Evolutionary conservation across 2,888 invertebrate genomes (phyloP).

Genomic region (Mythimna impura): DNA sequence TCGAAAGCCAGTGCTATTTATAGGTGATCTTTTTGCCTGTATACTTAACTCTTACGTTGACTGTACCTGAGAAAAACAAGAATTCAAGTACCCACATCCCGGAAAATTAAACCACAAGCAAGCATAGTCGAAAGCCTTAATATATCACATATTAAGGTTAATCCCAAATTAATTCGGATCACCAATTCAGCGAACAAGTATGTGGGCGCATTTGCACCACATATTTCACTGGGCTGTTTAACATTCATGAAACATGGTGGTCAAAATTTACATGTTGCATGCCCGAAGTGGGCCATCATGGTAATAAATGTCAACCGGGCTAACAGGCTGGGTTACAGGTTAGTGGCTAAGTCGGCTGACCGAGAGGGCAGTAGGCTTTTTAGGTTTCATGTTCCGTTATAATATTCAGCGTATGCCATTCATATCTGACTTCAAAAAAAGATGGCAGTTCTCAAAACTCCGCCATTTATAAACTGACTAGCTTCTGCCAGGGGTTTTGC

Average conservation of each 20-base stretch:
- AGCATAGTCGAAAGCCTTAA: neutral
- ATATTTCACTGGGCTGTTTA: slow-evolving; percentile 59
- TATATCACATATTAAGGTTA: slow-evolving; percentile 6
- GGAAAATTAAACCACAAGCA: neutral
- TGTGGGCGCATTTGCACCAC: slow-evolving; percentile 43
- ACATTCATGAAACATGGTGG: slow-evolving; percentile 68
- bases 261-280: slow-evolving; percentile 67
- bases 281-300: slow-evolving; percentile 65
- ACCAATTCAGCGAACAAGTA: slow-evolving; percentile 35
- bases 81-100: neutral
- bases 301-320: slow-evolving; percentile 63
- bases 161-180: slow-evolving; percentile 37
- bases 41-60: neutral
- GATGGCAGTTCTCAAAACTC: too few species aligned
- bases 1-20: neutral
- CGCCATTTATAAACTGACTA: too few species aligned
- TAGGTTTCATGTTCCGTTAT: slow-evolving; percentile 13
- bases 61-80: neutral
- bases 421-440: neutral
- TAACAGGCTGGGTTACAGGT: slow-evolving; percentile 39
- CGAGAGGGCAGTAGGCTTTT: slow-evolving; percentile 21
- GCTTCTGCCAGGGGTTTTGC: too few species aligned
- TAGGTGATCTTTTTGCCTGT: neutral
- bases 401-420: slow-evolving; percentile 1
- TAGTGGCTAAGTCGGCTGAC: slow-evolving; percentile 25